Base-by-base conservation (phyloP, 2,113 vertebrate species). In the Rhizomys pruinosus region DNA sequence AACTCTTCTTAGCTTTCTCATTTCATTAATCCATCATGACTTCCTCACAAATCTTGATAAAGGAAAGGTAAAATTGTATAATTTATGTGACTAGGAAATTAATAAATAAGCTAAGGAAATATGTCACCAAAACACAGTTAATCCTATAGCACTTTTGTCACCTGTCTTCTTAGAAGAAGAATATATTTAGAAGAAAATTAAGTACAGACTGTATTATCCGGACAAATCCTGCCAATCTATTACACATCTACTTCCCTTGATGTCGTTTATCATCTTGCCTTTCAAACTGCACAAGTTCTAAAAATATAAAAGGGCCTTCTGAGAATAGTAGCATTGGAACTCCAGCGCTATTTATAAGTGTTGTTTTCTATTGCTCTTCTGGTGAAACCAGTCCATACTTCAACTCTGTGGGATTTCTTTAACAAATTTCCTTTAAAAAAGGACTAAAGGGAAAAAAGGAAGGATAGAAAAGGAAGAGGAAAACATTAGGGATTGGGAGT, bases 361-460 rank as follows among this genome's bases (percentile, higher is more conserved):
- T 78, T 84, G 16, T 52, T 92, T 92, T 90, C 72, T 84, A 47
- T 79, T 74, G 47, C 89, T 73, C 66, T 93, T 47, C 66, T 92
- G 79, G 12, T 85, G 86, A 97, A 97, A 97, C 92, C 95, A 97
- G 97, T 98, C 97, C 76, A 97, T 97, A 74, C 47, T 95, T 96
- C 97, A 96, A 98, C 97, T 97, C 97, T 97, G 96, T 95, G 97
- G 97, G 34, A 57, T 96, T 97, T 96, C 85, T 90, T n/a, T 86
- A 63, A 84, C 74, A 76, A n/a, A 57, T 96, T 97, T 96, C 85
- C 88, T n/a, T 86, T 57, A 84, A 71, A 76, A 78, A 88, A 80
- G 5, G 17, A 72, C 68, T 80, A 73, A 89, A 68, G 34, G 81
- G 78, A 44, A 7, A 82, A 52, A 69, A 13, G 42, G 10, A 20